Conservation (phyloP, 1,140 invertebrate genomes). For the Penaeus indicus region DNA sequence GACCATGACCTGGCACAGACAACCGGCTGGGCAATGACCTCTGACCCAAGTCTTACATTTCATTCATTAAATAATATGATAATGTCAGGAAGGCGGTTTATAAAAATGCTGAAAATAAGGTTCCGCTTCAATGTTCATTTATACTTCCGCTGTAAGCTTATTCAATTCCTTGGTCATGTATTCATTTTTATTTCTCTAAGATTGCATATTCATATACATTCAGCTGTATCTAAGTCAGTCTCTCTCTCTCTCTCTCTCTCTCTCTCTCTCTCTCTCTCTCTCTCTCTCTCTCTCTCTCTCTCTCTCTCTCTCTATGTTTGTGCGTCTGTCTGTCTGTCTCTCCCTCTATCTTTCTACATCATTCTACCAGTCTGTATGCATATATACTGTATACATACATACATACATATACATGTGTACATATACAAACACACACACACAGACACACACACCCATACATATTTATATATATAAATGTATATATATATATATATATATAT, state of each 20-base stretch:
- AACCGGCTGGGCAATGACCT: too few species aligned
- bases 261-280: background rate
- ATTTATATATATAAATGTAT: background rate
- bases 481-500: background rate
- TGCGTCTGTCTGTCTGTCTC: background rate
- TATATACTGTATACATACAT: background rate
- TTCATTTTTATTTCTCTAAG: background rate
- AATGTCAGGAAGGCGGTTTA: too few species aligned
- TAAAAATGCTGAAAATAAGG: background rate
- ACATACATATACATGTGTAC: conserved; percentile 5
- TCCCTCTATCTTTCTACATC: too few species aligned
- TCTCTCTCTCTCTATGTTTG: background rate
- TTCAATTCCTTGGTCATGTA: background rate
- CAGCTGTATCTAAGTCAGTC: background rate
- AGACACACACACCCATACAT: background rate
- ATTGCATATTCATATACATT: background rate
- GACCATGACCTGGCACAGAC: too few species aligned
- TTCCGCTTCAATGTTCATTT: background rate
- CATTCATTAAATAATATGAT: too few species aligned
- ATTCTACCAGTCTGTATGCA: background rate
- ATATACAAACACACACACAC: background rate
- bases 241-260: background rate
- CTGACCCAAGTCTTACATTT: too few species aligned
- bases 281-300: background rate
- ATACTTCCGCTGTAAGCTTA: background rate